Percentiles rank a stretch among this genome's conserved stretches.
These are phyloP conservation scores for Phylloscopus whistleri DNA, from an alignment of 2,113 vertebrate genomes.

Conservation along the genomic window DNA sequence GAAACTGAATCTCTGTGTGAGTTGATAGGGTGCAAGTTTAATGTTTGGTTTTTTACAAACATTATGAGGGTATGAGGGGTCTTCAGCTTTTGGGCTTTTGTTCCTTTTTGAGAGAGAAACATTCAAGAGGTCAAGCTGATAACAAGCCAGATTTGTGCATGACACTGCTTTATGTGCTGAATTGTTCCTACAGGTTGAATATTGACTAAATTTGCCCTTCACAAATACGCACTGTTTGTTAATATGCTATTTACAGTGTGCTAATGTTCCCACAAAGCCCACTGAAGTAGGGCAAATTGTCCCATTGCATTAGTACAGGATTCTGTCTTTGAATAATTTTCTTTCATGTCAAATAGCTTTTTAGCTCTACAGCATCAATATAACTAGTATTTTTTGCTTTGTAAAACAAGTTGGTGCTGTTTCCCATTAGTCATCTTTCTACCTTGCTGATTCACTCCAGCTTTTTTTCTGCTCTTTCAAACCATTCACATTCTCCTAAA, in stretches of 20 bases:
- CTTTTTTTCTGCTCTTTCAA: background rate
- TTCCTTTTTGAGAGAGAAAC: background rate
- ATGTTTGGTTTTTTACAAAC: background rate
- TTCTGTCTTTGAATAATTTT: slow-evolving; percentile 55
- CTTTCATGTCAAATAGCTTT: slow-evolving; percentile 56
- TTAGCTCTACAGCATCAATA: background rate
- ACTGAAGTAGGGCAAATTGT: slow-evolving; percentile 5
- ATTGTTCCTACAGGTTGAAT: background rate
- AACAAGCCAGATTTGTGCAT: background rate
- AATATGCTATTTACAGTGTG: slow-evolving; percentile 4
- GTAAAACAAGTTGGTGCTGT: slow-evolving; percentile 56
- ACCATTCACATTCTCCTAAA: slow-evolving; percentile 18
- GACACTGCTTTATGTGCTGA: background rate
- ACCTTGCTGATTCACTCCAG: slow-evolving; percentile 38
- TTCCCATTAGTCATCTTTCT: slow-evolving; percentile 59
- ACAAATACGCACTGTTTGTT: background rate
- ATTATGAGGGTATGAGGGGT: background rate
- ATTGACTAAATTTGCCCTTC: slow-evolving; percentile 26
- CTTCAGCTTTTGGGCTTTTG: background rate
- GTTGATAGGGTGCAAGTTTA: background rate
- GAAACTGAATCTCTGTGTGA: background rate
- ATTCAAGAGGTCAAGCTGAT: background rate
- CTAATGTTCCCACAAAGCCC: slow-evolving; percentile 13
- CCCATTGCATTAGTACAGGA: slow-evolving; percentile 40
- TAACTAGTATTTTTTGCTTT: slow-evolving; percentile 60